phyloP scores from a whole-genome alignment of 2,797 vertebrate species.

The Potorous gilbertii region DNA sequence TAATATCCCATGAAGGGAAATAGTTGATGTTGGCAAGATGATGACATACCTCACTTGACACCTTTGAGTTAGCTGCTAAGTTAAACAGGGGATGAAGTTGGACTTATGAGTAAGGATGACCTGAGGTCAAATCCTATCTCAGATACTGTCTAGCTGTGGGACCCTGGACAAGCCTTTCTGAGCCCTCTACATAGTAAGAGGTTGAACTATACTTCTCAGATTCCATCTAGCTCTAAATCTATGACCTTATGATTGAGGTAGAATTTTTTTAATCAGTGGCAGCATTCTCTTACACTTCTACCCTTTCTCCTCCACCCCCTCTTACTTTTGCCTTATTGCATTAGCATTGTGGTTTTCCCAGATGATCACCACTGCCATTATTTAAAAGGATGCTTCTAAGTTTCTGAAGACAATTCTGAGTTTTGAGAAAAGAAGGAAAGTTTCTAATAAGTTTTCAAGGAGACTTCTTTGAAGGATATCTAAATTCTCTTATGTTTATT shows the following conservation, averaged over 20 bases:
- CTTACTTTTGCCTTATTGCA: background rate
- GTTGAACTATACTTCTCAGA: background rate
- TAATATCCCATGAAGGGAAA: background rate
- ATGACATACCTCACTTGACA: background rate
- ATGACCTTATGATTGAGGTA: background rate
- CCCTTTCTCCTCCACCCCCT: background rate
- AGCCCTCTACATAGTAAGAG: no score
- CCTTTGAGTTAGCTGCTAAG: background rate
- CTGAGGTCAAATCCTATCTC: background rate
- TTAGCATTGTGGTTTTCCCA: background rate
- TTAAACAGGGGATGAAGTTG: background rate
- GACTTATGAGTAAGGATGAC: background rate
- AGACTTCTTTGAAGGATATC: background rate
- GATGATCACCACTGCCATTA: background rate
- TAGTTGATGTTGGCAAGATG: background rate
- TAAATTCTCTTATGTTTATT: background rate
- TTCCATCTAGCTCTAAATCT: background rate
- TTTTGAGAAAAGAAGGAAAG: background rate
- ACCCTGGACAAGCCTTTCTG: background rate
- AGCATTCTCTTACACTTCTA: background rate
- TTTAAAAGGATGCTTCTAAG: background rate
- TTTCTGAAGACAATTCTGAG: background rate
- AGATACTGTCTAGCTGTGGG: background rate
- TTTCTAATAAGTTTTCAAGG: background rate
- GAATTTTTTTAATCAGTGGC: background rate